Conservation (phyloP, 2,113 vertebrate species). For the Diadophis punctatus region DNA sequence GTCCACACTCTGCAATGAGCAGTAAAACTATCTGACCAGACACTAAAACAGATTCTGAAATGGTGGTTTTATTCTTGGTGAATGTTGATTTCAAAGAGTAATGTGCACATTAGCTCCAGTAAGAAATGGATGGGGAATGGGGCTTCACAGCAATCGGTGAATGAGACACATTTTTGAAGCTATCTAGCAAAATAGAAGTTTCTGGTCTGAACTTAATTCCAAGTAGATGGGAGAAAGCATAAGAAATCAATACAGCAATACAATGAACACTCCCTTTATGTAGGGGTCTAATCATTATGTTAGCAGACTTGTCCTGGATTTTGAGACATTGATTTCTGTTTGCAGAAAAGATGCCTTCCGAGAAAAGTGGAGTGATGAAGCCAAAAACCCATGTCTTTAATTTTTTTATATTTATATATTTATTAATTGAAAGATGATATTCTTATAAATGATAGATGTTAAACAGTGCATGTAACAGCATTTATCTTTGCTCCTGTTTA, state of each 20-base stretch:
- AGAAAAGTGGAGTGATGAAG: not conserved
- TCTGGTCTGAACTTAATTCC: not conserved
- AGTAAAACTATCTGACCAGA: not conserved
- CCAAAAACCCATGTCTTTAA: not conserved
- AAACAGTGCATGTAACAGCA: not conserved
- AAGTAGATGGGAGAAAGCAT: not conserved
- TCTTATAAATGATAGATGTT: conserved; percentile 1
- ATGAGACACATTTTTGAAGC: not conserved
- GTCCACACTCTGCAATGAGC: not conserved
- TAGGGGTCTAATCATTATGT: conserved; percentile 6
- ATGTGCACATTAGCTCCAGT: not conserved
- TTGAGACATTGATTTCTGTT: not conserved
- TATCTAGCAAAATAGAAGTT: not conserved
- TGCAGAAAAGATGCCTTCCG: not conserved
- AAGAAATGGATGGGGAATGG: not conserved
- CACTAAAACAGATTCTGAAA: not conserved
- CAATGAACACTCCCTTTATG: not conserved
- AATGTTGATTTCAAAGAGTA: not conserved
- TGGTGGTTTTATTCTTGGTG: not conserved
- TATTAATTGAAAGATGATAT: conserved; percentile 1
- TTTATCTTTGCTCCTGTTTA: conserved; percentile 1
- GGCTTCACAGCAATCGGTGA: not conserved
- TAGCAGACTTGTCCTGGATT: conserved; percentile 3
- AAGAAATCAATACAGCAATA: not conserved
- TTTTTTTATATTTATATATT: conserved; percentile 8